A percentile compares a stretch with the other conserved stretches of the same genome.
These are phyloP conservation scores for Druon quercuslanigerum DNA, from an alignment of 1,140 invertebrate genomes.

Conservation along the genomic window DNA sequence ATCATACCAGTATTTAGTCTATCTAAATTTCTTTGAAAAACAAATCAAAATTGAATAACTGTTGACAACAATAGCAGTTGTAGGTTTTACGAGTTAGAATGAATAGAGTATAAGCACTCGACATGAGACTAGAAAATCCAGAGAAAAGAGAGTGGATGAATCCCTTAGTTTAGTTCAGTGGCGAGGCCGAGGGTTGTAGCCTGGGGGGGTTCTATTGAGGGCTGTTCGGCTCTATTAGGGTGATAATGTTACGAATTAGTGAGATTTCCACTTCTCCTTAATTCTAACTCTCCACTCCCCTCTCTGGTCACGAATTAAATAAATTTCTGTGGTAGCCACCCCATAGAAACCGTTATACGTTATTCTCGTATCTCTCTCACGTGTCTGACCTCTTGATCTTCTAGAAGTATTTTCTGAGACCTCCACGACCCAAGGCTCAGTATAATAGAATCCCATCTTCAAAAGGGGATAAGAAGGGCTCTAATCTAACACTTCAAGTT, in stretches of 20 bases:
- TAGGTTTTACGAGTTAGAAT: constrained; percentile 1
- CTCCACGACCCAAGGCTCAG: background rate
- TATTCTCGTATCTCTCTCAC: constrained; percentile 2
- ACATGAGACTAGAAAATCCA: constrained; percentile 42
- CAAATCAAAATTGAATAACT: too few species aligned
- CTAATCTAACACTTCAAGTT: constrained; percentile 19
- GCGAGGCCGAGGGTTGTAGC: constrained; percentile 53
- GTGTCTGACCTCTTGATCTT: constrained; percentile 28
- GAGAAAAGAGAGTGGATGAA: constrained; percentile 57
- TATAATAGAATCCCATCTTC: constrained; percentile 2
- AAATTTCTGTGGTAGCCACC: constrained; percentile 46
- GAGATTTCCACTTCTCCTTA: constrained; percentile 64
- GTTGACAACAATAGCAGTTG: background rate
- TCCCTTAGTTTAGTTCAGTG: constrained; percentile 52
- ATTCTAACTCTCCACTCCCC: constrained; percentile 30
- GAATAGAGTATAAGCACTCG: constrained; percentile 48
- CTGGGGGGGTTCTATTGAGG: constrained; percentile 60
- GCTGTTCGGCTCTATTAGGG: constrained; percentile 66
- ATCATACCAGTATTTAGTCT: too few species aligned
- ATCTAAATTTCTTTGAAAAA: too few species aligned
- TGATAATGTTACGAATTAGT: constrained; percentile 73
- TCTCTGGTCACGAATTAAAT: constrained; percentile 55
- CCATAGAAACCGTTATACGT: constrained; percentile 12
- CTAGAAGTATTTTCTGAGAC: background rate
- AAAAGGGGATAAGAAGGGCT: constrained; percentile 1